A percentile compares a stretch with the other conserved stretches of the same genome.
Evolutionary conservation across 1,140 invertebrate species (phyloP).

Genomic region (Amyelois transitella): DNA sequence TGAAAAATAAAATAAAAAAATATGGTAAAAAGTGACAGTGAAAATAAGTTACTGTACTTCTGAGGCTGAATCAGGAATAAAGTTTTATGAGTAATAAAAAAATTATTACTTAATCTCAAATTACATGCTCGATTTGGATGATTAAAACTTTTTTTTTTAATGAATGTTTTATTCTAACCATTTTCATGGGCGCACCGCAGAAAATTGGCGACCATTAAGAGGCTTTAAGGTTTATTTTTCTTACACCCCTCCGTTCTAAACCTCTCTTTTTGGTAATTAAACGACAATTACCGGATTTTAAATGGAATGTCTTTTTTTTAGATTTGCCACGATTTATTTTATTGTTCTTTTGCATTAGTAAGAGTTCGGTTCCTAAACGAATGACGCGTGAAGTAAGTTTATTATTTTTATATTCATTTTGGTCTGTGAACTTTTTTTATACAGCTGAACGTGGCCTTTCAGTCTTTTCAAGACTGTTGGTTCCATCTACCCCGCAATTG

Average conservation of each 20-base stretch:
- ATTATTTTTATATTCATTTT: too few relatives aligned
- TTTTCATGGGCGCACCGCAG: slow-evolving; percentile 40
- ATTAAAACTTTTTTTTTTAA: slow-evolving; percentile 14
- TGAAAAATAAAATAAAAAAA: too few relatives aligned
- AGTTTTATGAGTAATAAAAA: too few relatives aligned
- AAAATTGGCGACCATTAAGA: slow-evolving; percentile 62
- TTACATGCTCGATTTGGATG: not conserved
- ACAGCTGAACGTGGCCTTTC: too few relatives aligned
- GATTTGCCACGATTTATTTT: slow-evolving; percentile 12
- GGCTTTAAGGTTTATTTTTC: slow-evolving; percentile 47
- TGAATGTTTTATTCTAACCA: slow-evolving; percentile 39
- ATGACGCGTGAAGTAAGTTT: too few relatives aligned
- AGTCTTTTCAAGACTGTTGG: too few relatives aligned
- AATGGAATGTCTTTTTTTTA: slow-evolving; percentile 28
- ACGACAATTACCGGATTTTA: slow-evolving; percentile 58
- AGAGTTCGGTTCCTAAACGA: not conserved
- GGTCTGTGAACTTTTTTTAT: too few relatives aligned
- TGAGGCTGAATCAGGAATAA: too few relatives aligned
- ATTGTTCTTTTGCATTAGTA: not conserved
- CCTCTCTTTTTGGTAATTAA: slow-evolving; percentile 51
- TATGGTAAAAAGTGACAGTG: too few relatives aligned
- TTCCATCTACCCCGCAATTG: too few relatives aligned
- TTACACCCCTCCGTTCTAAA: slow-evolving; percentile 4
- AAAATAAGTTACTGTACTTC: too few relatives aligned
- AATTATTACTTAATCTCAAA: too few relatives aligned